Evolutionary conservation across 2,888 invertebrate species (phyloP).

Genomic region (Lasioglossum marginatum): DNA sequence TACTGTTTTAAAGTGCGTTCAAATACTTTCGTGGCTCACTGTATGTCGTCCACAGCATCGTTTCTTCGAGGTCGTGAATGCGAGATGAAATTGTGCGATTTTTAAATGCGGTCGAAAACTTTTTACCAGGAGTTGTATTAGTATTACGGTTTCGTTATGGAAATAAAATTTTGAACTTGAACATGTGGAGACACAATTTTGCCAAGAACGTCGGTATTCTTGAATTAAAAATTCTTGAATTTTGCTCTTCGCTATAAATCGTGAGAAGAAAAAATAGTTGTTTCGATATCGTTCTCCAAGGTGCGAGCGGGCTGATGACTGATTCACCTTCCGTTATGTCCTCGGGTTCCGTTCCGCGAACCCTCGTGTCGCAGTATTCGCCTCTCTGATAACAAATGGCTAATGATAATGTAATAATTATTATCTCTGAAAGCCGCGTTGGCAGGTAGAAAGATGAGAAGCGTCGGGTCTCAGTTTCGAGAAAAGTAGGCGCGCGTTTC

Average conservation of each 20-base stretch:
- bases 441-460: constrained; percentile 31
- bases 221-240: neutral
- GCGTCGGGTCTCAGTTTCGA: constrained; percentile 27
- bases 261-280: neutral
- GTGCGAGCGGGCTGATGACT: neutral
- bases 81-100: too few species aligned
- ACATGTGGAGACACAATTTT: too few species aligned
- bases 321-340: constrained; percentile 54
- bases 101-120: too few species aligned
- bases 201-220: neutral
- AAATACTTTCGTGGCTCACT: too few species aligned
- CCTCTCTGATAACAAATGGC: constrained; percentile 55
- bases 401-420: constrained; percentile 65
- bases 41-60: too few species aligned
- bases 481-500: constrained; percentile 49
- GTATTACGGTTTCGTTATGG: too few species aligned
- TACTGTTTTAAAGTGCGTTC: too few species aligned
- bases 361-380: constrained; percentile 11
- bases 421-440: constrained; percentile 37
- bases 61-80: too few species aligned
- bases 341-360: constrained; percentile 64
- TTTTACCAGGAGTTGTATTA: too few species aligned
- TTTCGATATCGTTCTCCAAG: neutral
- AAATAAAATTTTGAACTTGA: too few species aligned
- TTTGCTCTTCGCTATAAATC: neutral